phyloP scores from a whole-genome alignment of 2,113 vertebrate species.

The Melanerpes formicivorus region DNA sequence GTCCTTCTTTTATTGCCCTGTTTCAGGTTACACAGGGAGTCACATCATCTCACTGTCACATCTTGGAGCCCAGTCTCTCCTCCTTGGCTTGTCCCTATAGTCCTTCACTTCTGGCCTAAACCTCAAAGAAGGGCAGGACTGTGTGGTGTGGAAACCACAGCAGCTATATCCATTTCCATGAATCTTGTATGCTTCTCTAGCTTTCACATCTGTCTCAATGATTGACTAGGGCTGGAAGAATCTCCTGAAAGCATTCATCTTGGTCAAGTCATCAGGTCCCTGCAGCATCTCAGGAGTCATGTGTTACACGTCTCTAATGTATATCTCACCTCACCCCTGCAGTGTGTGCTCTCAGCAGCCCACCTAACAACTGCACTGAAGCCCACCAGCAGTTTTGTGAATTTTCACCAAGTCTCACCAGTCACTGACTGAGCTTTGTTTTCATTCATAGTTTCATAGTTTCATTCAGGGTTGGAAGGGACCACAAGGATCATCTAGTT shows the following conservation, averaged over 20 bases:
- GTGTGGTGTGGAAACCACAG: not conserved
- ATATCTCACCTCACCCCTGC: not conserved
- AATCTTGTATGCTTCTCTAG: not conserved
- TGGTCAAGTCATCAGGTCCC: not conserved
- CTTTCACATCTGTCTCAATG: accelerated
- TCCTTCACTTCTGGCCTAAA: not conserved
- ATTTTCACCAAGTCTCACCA: not conserved
- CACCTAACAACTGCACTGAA: not conserved
- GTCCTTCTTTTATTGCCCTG: not conserved
- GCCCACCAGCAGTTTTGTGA: not conserved
- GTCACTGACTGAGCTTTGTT: not conserved
- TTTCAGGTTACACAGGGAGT: not conserved
- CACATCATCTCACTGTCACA: not conserved
- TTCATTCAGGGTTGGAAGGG: no score
- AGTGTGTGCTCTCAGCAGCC: not conserved
- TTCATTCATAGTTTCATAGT: no score
- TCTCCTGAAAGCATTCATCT: not conserved
- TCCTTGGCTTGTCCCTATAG: not conserved
- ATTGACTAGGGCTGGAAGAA: not conserved
- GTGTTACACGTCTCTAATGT: not conserved
- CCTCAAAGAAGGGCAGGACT: not conserved
- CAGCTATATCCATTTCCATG: not conserved
- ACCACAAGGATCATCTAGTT: no score
- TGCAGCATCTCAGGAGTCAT: not conserved
- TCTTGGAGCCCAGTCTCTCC: not conserved